Percentiles rank a stretch among this genome's conserved stretches.
These are phyloP conservation scores for Sander vitreus DNA, from an alignment of 2,113 vertebrate species.

Conservation along the genomic window DNA sequence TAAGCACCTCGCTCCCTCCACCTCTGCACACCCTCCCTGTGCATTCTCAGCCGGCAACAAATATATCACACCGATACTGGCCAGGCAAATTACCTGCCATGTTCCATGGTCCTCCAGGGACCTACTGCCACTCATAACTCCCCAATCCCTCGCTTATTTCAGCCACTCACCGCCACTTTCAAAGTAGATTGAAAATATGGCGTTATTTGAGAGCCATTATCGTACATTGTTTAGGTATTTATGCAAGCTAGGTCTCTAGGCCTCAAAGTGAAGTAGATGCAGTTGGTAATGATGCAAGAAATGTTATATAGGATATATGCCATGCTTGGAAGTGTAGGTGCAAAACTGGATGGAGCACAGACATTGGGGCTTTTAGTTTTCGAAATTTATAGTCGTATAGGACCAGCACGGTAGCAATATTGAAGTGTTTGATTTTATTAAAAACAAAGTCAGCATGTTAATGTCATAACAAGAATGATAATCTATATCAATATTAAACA, in stretches of 20 bases:
- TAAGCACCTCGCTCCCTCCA: conserved; percentile 36
- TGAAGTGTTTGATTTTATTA: background rate
- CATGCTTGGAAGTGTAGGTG: conserved; percentile 2
- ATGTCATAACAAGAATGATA: background rate
- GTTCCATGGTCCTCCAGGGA: conserved; percentile 52
- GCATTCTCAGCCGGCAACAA: conserved; percentile 40
- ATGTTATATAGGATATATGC: conserved; percentile 15
- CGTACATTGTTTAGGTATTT: conserved; percentile 46
- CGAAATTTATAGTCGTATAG: background rate
- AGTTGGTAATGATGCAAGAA: conserved; percentile 33
- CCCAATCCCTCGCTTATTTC: conserved; percentile 54
- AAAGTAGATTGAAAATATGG: conserved; percentile 56
- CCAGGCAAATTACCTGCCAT: conserved; percentile 71
- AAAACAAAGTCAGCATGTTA: conserved; percentile 20
- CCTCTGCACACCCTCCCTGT: conserved; percentile 18
- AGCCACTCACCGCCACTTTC: conserved; percentile 53
- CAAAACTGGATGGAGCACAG: conserved; percentile 19
- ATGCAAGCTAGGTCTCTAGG: background rate
- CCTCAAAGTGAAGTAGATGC: conserved; percentile 44
- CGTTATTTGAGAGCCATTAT: conserved; percentile 47
- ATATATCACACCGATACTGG: conserved; percentile 58
- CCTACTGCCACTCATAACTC: conserved; percentile 62
- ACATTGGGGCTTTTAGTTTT: conserved; percentile 25
- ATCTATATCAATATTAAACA: conserved; percentile 20
- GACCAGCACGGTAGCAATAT: background rate